Evolutionary conservation across 1,140 invertebrate species (phyloP), one percentile per base, ranked within the genome.

Genomic region (Camponotus floridanus): DNA sequence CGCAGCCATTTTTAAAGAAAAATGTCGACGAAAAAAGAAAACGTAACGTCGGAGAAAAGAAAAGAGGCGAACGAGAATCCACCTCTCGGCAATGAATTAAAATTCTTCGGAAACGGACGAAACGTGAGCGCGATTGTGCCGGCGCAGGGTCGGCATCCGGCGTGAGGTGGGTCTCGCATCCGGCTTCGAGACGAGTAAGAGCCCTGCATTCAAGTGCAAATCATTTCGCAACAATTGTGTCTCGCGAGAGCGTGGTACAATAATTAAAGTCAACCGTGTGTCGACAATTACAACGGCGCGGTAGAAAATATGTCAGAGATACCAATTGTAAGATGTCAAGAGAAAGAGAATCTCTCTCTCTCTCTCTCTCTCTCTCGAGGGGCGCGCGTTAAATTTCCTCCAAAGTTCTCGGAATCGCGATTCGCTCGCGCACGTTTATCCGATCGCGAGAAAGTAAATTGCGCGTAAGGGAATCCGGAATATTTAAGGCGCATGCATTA

Each of bases 161-260:
- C 80, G 78, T 39, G 65, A 89, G 88, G 85, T 80, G 88, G 74
- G 80, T 45, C 79, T 85, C 73, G 83, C 91, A 92, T 93, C 92
- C 93, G 92, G 93, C 88, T 90, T 88, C 85, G 73, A 85, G 86
- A 87, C 86, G 81, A 88, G 87, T 91, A 87, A 91, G 90, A 88
- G 92, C 78, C 86, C 87, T 71, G 91, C 87, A 93, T 94, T 94
- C 92, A 93, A 92, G 92, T 93, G 93, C 92, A 93, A 94, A 94
- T 94, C 89, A 90, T 92, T 93, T 91, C 74, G 87, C 90, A 80
- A 87, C 89, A 92, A 26, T 92, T 92, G 91, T 91, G 81, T 89
- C 26, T 59, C 55, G 59, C 26, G 26, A 26, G 90, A 86, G 42
- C 86, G 88, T 86, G 88, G 86, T 91, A 86, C 26, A 80, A 55